These are phyloP conservation scores for Phymanthus crucifer DNA, from an alignment of 92 coral and sea anemone species.

Conservation along the genomic window DNA sequence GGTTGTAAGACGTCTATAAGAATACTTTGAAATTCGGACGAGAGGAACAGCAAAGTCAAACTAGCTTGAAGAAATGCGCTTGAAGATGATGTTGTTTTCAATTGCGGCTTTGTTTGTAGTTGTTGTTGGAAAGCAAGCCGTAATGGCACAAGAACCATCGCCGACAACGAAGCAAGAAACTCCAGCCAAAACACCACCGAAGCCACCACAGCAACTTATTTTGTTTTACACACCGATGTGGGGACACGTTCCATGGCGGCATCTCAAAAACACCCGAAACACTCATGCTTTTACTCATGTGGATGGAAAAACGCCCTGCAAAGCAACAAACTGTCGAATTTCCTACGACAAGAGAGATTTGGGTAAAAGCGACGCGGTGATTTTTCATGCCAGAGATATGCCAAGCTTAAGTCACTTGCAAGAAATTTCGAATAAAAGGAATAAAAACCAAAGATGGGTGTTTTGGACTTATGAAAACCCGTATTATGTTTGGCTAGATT, in stretches of 20 bases:
- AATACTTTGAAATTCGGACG: no score
- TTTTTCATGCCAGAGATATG: conserved; percentile 89
- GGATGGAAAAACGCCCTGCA: conserved; percentile 52
- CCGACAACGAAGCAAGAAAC: no score
- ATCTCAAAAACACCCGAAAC: conserved; percentile 28
- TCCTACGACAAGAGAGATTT: conserved; percentile 69
- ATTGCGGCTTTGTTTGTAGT: no score
- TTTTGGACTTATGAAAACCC: conserved; percentile 88
- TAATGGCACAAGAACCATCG: no score
- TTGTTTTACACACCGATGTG: conserved; percentile 83
- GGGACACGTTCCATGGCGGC: conserved; percentile 74
- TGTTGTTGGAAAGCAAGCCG: no score
- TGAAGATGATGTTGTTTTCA: no score
- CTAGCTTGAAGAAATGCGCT: no score
- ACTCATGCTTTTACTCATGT: conserved; percentile 73
- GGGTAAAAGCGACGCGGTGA: conserved; percentile 66
- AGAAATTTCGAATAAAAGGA: conserved; percentile 32
- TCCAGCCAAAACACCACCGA: no score
- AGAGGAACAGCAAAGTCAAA: no score
- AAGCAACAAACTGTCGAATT: conserved; percentile 56
- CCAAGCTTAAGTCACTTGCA: conserved; percentile 47
- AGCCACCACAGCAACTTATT: conserved; percentile 44
- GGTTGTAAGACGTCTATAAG: no score
- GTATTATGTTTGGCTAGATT: conserved; percentile 47
- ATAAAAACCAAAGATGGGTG: conserved; percentile 72